Conservation (phyloP, 2,888 invertebrate species). For the Eupithecia vulgata region DNA sequence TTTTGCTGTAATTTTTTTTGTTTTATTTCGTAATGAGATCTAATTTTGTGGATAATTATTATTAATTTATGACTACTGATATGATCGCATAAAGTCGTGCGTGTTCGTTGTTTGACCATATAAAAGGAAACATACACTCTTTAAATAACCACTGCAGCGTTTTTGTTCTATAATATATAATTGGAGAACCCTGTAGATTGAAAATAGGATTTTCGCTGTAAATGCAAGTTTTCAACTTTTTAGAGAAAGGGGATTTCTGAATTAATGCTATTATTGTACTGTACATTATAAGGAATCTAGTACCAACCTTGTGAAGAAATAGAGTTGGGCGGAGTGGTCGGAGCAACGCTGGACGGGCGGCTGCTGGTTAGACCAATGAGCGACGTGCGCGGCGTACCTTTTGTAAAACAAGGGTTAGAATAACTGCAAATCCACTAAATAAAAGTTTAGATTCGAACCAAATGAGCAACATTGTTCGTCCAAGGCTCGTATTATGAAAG, state of each 20-base stretch:
- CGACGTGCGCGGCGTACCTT: slow-evolving; percentile 92
- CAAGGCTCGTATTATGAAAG: too few species aligned
- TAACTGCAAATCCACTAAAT: not conserved
- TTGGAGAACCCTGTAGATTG: too few species aligned
- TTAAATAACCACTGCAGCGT: too few species aligned
- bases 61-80: not conserved
- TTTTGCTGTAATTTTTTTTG: not conserved
- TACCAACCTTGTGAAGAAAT: slow-evolving; percentile 73
- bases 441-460: not conserved
- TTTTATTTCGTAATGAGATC: not conserved
- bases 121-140: too few species aligned
- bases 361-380: slow-evolving; percentile 91
- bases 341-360: slow-evolving; percentile 86
- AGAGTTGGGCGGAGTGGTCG: slow-evolving; percentile 87
- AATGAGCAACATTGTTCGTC: not conserved
- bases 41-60: not conserved
- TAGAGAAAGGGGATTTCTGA: not conserved
- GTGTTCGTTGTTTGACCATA: too few species aligned
- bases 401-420: not conserved
- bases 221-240: too few species aligned
- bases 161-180: too few species aligned
- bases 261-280: not conserved
- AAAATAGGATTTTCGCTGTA: too few species aligned
- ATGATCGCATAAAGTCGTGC: too few species aligned
- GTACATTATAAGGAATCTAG: not conserved